Conservation (phyloP, 2,113 vertebrate genomes). For the Dipodomys stephensi region DNA sequence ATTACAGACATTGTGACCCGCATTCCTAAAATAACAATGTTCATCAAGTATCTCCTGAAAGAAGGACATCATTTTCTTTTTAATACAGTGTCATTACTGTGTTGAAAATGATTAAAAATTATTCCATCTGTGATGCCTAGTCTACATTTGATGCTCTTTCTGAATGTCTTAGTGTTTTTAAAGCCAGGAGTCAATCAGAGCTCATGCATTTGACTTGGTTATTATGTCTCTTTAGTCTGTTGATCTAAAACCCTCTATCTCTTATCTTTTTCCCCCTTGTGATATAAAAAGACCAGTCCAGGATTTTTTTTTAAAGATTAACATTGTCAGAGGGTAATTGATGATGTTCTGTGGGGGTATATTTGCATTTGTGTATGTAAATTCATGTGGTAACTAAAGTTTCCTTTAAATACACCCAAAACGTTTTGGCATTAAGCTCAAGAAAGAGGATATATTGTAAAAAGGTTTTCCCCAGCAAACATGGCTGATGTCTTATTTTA, state of each 20-base stretch:
- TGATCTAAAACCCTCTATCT: conserved; percentile 29
- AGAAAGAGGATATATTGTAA: conserved; percentile 52
- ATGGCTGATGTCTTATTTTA: conserved; percentile 40
- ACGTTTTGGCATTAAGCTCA: conserved; percentile 19
- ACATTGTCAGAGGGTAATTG: conserved; percentile 34
- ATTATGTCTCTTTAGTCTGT: conserved; percentile 35
- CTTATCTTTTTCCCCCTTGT: neutral
- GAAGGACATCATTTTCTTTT: conserved; percentile 41
- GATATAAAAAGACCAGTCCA: conserved; percentile 24
- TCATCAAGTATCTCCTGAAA: conserved; percentile 21
- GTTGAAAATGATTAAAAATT: conserved; percentile 18
- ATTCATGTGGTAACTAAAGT: conserved; percentile 46
- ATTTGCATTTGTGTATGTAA: conserved; percentile 61
- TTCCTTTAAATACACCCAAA: conserved; percentile 22
- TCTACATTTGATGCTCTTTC: neutral
- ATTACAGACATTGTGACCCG: neutral
- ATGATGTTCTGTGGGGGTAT: conserved; percentile 47
- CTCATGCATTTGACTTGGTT: conserved; percentile 38
- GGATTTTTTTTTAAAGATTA: conserved; percentile 33
- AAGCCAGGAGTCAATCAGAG: conserved; percentile 3
- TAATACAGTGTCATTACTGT: neutral
- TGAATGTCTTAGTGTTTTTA: conserved; percentile 47
- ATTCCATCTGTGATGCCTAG: neutral
- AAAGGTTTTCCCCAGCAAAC: neutral
- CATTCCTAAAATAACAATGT: neutral